Evolutionary conservation across 2,888 invertebrate genomes (phyloP).

Genomic region (Rotaria macrura): DNA sequence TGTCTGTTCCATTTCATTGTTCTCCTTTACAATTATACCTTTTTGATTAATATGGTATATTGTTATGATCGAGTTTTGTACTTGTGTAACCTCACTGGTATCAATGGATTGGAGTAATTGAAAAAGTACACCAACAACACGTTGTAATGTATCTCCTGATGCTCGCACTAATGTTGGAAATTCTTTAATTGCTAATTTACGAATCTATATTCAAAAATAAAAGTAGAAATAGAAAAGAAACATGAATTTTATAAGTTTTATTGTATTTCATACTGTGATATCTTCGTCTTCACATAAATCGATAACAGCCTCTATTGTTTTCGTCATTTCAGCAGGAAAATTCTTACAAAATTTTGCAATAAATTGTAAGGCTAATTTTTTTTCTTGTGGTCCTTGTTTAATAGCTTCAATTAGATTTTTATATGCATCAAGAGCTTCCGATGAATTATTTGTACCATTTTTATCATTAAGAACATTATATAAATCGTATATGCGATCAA

Average conservation of each 20-base stretch:
- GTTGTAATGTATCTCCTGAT: slow-evolving; percentile 64
- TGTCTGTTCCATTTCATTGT: not conserved
- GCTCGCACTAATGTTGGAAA: slow-evolving; percentile 74
- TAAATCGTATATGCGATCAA: not conserved
- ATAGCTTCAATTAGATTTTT: slow-evolving; percentile 68
- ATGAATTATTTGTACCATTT: slow-evolving; percentile 4
- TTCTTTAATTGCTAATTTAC: slow-evolving; percentile 84
- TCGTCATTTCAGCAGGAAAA: slow-evolving; percentile 73
- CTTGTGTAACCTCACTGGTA: slow-evolving; percentile 66
- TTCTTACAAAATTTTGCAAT: slow-evolving; percentile 83
- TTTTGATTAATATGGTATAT: slow-evolving; percentile 54
- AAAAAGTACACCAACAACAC: slow-evolving; percentile 78
- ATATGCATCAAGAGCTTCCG: slow-evolving; percentile 26
- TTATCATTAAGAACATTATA: not conserved
- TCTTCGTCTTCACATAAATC: slow-evolving; percentile 92
- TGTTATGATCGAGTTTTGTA: slow-evolving; percentile 69
- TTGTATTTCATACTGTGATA: slow-evolving; percentile 61
- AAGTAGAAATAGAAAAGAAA: slow-evolving; percentile 31
- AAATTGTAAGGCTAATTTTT: slow-evolving; percentile 82
- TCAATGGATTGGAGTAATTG: slow-evolving; percentile 80
- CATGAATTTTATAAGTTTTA: not conserved
- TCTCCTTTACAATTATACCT: too few relatives aligned
- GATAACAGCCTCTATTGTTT: slow-evolving; percentile 77
- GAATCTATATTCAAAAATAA: slow-evolving; percentile 57
- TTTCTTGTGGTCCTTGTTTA: slow-evolving; percentile 77